Conservation (phyloP, 2,888 invertebrate species). For the Campaea margaritaria region DNA sequence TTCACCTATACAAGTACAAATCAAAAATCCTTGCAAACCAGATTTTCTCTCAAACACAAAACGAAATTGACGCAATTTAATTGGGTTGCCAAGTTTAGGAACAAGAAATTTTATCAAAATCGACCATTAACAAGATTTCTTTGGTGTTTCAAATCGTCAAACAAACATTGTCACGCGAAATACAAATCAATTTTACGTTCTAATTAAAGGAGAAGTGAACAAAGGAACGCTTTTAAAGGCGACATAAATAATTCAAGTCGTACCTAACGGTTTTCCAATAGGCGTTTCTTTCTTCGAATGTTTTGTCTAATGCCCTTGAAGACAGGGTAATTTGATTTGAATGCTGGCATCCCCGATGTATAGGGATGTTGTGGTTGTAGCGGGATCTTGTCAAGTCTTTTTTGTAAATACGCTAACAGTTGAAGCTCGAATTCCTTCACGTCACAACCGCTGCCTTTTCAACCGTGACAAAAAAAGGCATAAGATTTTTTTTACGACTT, state of each 20-base stretch:
- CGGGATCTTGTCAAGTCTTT: neutral
- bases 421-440: too few relatives aligned
- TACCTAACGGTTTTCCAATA: conserved; percentile 25
- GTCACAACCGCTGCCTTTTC: too few relatives aligned
- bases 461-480: too few relatives aligned
- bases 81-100: conserved; percentile 6
- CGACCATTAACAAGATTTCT: conserved; percentile 30
- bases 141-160: conserved; percentile 37
- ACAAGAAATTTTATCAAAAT: conserved; percentile 20
- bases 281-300: conserved; percentile 19
- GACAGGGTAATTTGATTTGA: conserved; percentile 3
- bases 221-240: conserved; percentile 54
- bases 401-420: too few relatives aligned
- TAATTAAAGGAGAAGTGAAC: conserved; percentile 50
- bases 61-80: conserved; percentile 8
- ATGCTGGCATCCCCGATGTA: neutral
- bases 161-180: conserved; percentile 48
- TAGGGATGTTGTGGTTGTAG: neutral
- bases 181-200: conserved; percentile 50
- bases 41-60: neutral
- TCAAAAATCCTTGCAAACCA: neutral
- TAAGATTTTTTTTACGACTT: too few relatives aligned
- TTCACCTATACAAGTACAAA: neutral
- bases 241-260: conserved; percentile 42
- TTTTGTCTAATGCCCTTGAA: conserved; percentile 5